A percentile compares a stretch with the other conserved stretches of the same genome.
These are phyloP conservation scores for Paracentrotus lividus DNA, from an alignment of 53 echinoderm and acorn worm genomes.

Conservation along the genomic window DNA sequence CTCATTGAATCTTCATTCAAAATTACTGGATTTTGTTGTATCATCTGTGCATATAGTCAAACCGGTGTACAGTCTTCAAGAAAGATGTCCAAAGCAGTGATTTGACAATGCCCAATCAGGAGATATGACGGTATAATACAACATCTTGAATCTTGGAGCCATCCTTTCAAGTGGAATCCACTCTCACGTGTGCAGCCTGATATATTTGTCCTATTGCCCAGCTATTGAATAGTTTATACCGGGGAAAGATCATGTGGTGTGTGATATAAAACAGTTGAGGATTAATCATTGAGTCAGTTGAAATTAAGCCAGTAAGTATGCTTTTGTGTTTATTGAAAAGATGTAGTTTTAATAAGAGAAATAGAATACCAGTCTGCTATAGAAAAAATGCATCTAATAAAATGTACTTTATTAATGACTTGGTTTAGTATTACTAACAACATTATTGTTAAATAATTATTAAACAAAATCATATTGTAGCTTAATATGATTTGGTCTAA, in stretches of 20 bases:
- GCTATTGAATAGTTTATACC: not conserved
- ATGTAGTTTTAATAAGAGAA: not conserved
- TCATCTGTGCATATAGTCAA: too few species aligned
- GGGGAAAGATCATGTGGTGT: not conserved
- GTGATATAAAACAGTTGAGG: not conserved
- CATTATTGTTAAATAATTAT: too few species aligned
- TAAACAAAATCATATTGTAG: too few species aligned
- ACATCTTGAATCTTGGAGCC: not conserved
- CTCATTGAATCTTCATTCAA: not conserved
- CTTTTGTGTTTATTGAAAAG: not conserved
- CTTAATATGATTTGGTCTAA: too few species aligned
- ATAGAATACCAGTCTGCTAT: not conserved
- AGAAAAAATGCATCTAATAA: too few species aligned
- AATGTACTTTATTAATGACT: too few species aligned
- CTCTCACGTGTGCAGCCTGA: not conserved
- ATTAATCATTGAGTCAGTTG: not conserved
- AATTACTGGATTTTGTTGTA: not conserved
- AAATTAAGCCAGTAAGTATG: constrained; percentile 21
- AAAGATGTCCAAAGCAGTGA: not conserved
- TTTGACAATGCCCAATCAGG: not conserved
- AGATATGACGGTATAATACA: not conserved
- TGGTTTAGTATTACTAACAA: too few species aligned
- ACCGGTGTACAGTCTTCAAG: not conserved
- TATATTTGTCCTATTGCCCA: not conserved
- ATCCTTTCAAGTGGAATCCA: not conserved